These are phyloP conservation scores for Drosophila quinaria DNA, from an alignment of 2,888 invertebrate genomes.

Conservation along the genomic window DNA sequence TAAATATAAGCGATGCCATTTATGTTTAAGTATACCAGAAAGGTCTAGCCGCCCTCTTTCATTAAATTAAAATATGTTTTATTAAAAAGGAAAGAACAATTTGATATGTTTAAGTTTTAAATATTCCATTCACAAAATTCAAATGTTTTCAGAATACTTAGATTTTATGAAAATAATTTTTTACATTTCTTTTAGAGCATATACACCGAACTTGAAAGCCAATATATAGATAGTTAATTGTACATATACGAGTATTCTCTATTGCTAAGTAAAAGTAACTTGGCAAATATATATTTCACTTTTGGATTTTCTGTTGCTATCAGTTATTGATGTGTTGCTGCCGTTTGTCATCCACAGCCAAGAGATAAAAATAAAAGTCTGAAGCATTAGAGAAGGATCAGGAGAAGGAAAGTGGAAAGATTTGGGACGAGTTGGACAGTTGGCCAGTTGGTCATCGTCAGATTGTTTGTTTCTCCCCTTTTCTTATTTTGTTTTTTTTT, in stretches of 20 bases:
- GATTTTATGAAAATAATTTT: no score
- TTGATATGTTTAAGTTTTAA: no score
- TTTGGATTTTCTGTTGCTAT: constrained; percentile 35
- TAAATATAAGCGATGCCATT: no score
- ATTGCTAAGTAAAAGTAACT: constrained; percentile 38
- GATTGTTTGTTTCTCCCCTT: constrained; percentile 43
- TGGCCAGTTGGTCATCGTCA: constrained; percentile 54
- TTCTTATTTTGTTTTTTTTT: constrained; percentile 21
- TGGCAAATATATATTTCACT: constrained; percentile 31
- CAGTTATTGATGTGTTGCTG: constrained; percentile 62
- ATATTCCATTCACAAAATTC: no score
- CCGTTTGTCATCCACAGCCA: constrained; percentile 58
- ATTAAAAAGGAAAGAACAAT: no score
- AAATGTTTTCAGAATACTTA: no score
- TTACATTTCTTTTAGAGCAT: neutral
- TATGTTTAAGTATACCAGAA: neutral
- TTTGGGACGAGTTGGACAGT: constrained; percentile 25
- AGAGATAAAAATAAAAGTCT: constrained; percentile 70
- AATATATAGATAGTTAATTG: constrained; percentile 5
- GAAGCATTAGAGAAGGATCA: neutral
- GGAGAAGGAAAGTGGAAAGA: neutral
- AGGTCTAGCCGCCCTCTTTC: no score
- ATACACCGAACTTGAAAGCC: constrained; percentile 16
- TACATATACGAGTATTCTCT: no score
- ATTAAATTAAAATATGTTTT: no score